phyloP scores from a whole-genome alignment of 1,140 invertebrate species.

The Prorops nasuta region DNA sequence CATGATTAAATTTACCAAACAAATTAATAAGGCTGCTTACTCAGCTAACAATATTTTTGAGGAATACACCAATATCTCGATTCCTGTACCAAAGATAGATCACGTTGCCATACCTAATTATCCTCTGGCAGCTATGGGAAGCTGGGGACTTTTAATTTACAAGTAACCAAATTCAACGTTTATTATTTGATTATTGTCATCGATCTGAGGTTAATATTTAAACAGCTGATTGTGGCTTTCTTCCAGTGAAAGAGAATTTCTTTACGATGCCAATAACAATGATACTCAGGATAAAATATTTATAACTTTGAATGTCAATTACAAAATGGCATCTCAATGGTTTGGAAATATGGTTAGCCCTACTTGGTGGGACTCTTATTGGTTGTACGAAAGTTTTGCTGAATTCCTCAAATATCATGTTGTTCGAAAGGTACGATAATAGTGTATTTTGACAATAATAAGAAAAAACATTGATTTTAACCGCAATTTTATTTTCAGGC shows the following conservation, averaged over 20 bases:
- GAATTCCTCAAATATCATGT: background rate
- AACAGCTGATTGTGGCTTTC: too few relatives aligned
- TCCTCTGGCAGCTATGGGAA: constrained; percentile 72
- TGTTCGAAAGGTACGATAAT: background rate
- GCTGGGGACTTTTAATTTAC: constrained; percentile 67
- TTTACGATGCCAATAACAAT: background rate
- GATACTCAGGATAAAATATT: background rate
- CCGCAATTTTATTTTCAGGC: background rate
- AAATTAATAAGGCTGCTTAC: constrained; percentile 60
- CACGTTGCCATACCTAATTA: constrained; percentile 75
- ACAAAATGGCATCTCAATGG: background rate
- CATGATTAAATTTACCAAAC: constrained; percentile 61
- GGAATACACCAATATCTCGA: constrained; percentile 53
- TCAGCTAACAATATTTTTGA: constrained; percentile 53
- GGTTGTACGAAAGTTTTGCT: background rate
- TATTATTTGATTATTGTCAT: background rate
- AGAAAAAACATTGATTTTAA: background rate
- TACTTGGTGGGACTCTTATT: background rate
- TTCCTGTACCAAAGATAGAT: constrained; percentile 61
- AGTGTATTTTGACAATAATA: background rate
- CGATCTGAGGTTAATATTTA: background rate
- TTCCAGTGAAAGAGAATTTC: background rate
- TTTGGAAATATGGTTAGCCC: background rate
- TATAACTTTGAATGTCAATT: background rate
- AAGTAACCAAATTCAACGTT: constrained; percentile 7